These are phyloP conservation scores for Muraenolepis orangiensis DNA, from an alignment of 2,797 vertebrate species.

Conservation along the genomic window DNA sequence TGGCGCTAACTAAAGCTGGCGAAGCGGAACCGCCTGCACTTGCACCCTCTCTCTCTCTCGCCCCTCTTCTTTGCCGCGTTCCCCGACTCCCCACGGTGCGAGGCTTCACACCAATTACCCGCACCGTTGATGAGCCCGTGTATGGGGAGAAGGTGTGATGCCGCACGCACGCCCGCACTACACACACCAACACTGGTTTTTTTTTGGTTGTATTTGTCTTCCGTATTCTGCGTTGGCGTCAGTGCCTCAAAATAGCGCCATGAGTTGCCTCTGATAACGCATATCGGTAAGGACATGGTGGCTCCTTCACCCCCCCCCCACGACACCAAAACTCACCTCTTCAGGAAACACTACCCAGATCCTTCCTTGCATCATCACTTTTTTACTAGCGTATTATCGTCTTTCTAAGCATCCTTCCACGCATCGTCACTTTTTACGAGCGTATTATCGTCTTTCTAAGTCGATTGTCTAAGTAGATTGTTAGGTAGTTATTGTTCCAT, in stretches of 20 bases:
- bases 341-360: too few species aligned
- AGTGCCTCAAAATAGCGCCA: neutral
- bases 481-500: too few species aligned
- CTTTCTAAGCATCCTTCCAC: too few species aligned
- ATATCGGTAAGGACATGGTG: neutral
- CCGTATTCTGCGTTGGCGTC: neutral
- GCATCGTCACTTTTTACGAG: too few species aligned
- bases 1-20: conserved; percentile 28
- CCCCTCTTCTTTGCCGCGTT: conserved; percentile 23
- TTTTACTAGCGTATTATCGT: too few species aligned
- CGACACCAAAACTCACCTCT: too few species aligned
- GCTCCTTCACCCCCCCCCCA: neutral
- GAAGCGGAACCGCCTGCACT: conserved; percentile 29
- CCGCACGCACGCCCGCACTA: neutral
- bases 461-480: too few species aligned
- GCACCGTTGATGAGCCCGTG: conserved; percentile 41
- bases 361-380: too few species aligned
- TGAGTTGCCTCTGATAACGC: neutral
- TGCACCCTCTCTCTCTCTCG: too few species aligned
- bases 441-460: too few species aligned
- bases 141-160: conserved; percentile 32
- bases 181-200: conserved; percentile 6
- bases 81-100: conserved; percentile 22
- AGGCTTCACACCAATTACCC: conserved; percentile 49
- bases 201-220: neutral